Evolutionary conservation across 2,888 invertebrate genomes (phyloP).

Genomic region (Drosophila lutescens): DNA sequence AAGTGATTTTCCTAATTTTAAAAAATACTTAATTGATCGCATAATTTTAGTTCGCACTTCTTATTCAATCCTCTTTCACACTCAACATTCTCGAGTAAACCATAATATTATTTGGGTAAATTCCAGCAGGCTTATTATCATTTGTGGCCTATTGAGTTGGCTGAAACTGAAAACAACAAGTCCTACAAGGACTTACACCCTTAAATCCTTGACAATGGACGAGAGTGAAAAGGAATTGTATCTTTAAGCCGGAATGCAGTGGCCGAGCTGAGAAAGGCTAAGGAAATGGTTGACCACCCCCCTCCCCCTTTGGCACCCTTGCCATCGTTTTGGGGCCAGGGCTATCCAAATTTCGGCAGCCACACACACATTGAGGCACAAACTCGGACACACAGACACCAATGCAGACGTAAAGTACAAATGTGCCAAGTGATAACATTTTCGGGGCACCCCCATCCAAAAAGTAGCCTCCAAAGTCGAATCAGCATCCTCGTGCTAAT

Average conservation of each 20-base stretch:
- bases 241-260: slow-evolving; percentile 19
- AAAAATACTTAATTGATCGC: too few relatives aligned
- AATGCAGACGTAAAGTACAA: slow-evolving; percentile 54
- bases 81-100: too few relatives aligned
- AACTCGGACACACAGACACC: slow-evolving; percentile 6
- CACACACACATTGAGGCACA: slow-evolving; percentile 12
- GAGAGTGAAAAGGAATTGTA: slow-evolving; percentile 8
- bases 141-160: background rate
- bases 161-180: background rate
- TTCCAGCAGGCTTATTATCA: too few relatives aligned
- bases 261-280: slow-evolving; percentile 1
- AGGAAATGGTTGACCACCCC: slow-evolving; percentile 14
- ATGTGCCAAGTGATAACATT: slow-evolving; percentile 72
- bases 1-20: too few relatives aligned
- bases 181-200: slow-evolving; percentile 9
- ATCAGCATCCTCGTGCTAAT: slow-evolving; percentile 9
- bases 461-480: slow-evolving; percentile 14
- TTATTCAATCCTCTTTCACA: too few relatives aligned
- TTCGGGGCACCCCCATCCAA: slow-evolving; percentile 25
- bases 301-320: too few relatives aligned
- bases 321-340: background rate
- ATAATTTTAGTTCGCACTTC: too few relatives aligned
- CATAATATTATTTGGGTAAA: too few relatives aligned
- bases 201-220: slow-evolving; percentile 18
- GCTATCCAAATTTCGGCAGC: slow-evolving; percentile 25